Evolutionary conservation across 2,113 vertebrate genomes (phyloP).

Genomic region (Echinops telfairi): DNA sequence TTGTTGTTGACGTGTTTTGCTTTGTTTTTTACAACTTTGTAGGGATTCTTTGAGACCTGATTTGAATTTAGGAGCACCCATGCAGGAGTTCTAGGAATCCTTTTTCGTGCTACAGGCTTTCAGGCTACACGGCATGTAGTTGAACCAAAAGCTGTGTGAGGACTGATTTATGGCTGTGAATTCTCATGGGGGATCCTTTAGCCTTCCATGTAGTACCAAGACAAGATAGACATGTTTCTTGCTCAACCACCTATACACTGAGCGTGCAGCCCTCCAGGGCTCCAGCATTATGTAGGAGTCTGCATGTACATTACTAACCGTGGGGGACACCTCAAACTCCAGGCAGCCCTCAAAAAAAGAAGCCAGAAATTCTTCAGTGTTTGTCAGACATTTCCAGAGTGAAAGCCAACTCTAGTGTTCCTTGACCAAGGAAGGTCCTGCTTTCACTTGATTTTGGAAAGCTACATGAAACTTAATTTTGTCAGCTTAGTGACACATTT

Average conservation of each 20-base stretch:
- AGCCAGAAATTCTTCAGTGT: not conserved
- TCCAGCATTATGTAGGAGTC: not conserved
- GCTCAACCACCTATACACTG: not conserved
- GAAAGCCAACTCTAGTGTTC: not conserved
- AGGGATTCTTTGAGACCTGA: slow-evolving; percentile 14
- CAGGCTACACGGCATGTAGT: not conserved
- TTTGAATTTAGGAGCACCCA: not conserved
- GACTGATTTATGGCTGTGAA: not conserved
- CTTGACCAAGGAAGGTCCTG: not conserved
- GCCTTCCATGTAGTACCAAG: not conserved
- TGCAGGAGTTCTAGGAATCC: not conserved
- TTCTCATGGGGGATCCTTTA: not conserved
- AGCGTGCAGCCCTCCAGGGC: not conserved
- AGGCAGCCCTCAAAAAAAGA: not conserved
- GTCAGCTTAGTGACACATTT: not conserved
- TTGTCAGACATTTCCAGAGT: slow-evolving; percentile 15
- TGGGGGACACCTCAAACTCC: not conserved
- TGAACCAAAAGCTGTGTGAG: not conserved
- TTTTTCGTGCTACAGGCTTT: not conserved
- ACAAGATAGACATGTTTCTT: not conserved
- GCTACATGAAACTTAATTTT: slow-evolving; percentile 22
- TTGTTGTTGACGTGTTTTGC: not conserved
- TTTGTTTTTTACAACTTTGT: not conserved
- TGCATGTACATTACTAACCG: not conserved
- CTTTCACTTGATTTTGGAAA: slow-evolving; percentile 4